Base-by-base conservation (phyloP, 2,113 vertebrate genomes). In the Epinephelus fuscoguttatus region DNA sequence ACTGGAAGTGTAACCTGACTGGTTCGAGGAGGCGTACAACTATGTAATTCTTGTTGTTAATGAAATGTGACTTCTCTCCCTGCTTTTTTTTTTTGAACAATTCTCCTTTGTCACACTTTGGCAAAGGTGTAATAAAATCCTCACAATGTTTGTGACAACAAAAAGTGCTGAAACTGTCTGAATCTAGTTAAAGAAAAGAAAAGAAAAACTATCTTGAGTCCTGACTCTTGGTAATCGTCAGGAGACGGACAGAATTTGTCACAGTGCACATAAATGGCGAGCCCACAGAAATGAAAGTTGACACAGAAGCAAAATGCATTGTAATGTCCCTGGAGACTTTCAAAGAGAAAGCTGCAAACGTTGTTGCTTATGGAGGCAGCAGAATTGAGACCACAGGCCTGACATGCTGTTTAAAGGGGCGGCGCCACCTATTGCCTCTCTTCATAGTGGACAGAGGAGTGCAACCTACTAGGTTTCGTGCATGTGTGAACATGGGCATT, bases 251-350 rank as follows among this genome's bases (percentile, higher is more conserved):
- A 45, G 70, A 55, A 42, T 72, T 72, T 45, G 55, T 73, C 14
- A 73, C 70, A 57, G 8, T 72, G 2, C 13, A 47, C 21, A 47
- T 72, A 5, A 42, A 72, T 13, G 21, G 4, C 37, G 19, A 57
- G 55, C 55, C 53, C 55, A 73, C 23, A 17, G 37, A 73, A 18
- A 57, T 72, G 70, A 25, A 59, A 72, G 70, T 56, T 9, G 52
- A 56, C 18, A 71, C 52, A n/a, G 69, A 30, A 21, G 69, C 52
- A 55, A 71, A 56, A 56, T 55, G 52, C 50, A 71, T 42, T 40
- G 52, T 71, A 1, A 71, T 70, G 30, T 56, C 50, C 37, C 52
- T 10, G 9, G 8, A 57, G 14, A 71, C 33, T 42, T 71, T 57
- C 12, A 23, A 57, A 7, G 7, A 25, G 17, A 57, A 42, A 57